Conservation (phyloP, 2,113 vertebrate species). For the Rattus rattus region DNA sequence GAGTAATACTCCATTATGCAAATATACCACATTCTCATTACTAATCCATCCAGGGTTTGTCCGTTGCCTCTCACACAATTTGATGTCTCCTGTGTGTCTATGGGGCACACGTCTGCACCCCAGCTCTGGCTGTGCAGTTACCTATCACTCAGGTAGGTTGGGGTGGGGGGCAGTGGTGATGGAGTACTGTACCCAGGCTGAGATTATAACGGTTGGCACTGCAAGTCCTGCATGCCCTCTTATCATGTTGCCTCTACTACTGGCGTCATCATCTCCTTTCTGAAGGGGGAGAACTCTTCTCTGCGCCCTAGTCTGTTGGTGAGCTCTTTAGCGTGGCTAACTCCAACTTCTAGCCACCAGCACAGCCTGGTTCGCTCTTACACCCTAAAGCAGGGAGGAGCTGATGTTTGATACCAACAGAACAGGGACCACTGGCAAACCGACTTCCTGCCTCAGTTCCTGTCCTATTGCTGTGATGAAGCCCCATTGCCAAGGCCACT, state of each 20-base stretch:
- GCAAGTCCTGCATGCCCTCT: background rate
- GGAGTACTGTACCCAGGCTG: background rate
- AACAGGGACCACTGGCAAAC: background rate
- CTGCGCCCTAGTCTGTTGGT: background rate
- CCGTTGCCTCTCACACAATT: no score
- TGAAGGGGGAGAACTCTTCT: background rate
- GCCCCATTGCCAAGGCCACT: background rate
- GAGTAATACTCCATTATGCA: background rate
- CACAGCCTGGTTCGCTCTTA: background rate
- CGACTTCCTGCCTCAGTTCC: background rate
- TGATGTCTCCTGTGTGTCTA: no score
- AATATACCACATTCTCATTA: background rate
- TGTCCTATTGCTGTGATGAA: background rate
- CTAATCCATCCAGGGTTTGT: background rate
- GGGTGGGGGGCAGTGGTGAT: background rate
- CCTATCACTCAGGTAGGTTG: no score
- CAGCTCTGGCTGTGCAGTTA: background rate
- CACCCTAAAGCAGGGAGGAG: background rate
- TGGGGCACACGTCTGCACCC: background rate
- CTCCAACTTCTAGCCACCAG: background rate
- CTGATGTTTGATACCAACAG: background rate
- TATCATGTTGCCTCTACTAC: accelerated
- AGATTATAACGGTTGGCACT: background rate
- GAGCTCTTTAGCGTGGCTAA: background rate
- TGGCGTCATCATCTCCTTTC: background rate